Percentiles rank a stretch among this genome's conserved stretches.
Evolutionary conservation across 1,140 invertebrate genomes (phyloP).

Genomic region (Carcinoscorpius rotundicauda): DNA sequence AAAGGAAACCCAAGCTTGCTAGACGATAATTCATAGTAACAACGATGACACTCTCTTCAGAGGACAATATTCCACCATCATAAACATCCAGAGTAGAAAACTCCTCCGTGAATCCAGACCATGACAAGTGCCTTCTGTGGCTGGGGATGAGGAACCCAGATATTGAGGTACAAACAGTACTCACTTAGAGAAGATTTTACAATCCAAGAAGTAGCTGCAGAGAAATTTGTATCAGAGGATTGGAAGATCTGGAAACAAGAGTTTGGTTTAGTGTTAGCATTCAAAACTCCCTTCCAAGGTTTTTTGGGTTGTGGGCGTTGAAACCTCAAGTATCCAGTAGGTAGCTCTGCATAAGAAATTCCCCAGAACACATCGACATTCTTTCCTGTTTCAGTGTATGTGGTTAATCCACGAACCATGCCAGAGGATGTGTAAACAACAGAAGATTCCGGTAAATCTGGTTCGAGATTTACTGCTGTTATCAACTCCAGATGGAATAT

Average conservation of each 20-base stretch:
- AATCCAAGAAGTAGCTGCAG: no score
- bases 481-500: no score
- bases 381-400: no score
- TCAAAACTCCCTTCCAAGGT: constrained; percentile 65
- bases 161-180: constrained; percentile 84
- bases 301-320: constrained; percentile 70
- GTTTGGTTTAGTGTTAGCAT: constrained; percentile 12
- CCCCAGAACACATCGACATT: constrained; percentile 27
- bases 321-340: constrained; percentile 70
- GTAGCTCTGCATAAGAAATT: constrained; percentile 89
- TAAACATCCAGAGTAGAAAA: constrained; percentile 46
- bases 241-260: constrained; percentile 13
- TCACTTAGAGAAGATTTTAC: constrained; percentile 49
- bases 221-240: neutral
- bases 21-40: constrained; percentile 92
- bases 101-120: constrained; percentile 65
- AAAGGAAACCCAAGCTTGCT: constrained; percentile 83
- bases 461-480: no score
- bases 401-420: no score
- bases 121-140: constrained; percentile 42
- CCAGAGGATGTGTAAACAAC: no score
- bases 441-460: no score
- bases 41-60: constrained; percentile 85
- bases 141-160: constrained; percentile 66
- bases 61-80: constrained; percentile 57